Conservation (phyloP, 2,113 vertebrate genomes). For the Pseudorasbora parva region DNA sequence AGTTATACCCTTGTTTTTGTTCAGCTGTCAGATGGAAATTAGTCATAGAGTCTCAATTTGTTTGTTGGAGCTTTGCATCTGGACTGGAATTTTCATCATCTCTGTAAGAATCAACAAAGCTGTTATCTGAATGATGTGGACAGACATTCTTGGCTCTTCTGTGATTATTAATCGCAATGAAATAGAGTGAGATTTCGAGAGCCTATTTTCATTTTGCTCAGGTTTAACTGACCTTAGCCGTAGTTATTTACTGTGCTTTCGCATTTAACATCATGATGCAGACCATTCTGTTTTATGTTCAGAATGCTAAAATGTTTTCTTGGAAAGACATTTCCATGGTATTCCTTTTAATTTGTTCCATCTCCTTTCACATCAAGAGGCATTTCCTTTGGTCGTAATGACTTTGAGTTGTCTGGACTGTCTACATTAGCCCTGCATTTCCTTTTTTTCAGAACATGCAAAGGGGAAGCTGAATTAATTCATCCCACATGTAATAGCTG, state of each 20-base stretch:
- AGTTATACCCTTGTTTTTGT: slow-evolving; percentile 33
- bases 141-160: slow-evolving; percentile 18
- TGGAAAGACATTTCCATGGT: background rate
- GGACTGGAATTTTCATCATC: slow-evolving; percentile 15
- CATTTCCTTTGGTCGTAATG: slow-evolving; percentile 7
- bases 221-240: slow-evolving; percentile 19
- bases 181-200: slow-evolving; percentile 15
- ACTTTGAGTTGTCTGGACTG: background rate
- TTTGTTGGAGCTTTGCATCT: slow-evolving; percentile 22
- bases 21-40: slow-evolving; percentile 2
- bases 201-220: slow-evolving; percentile 48
- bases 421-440: background rate
- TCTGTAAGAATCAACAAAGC: slow-evolving; percentile 43
- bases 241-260: slow-evolving; percentile 22
- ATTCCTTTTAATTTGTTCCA: background rate
- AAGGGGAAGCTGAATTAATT: slow-evolving; percentile 38
- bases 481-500: background rate
- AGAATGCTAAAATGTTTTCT: background rate
- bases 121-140: slow-evolving; percentile 29
- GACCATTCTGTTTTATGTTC: background rate
- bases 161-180: background rate
- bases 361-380: background rate
- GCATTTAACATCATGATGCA: background rate
- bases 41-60: background rate
- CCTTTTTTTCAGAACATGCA: background rate